Percentiles rank a stretch among this genome's conserved stretches.
These are phyloP conservation scores for Agraylea sexmaculata DNA, from an alignment of 1,140 invertebrate genomes.

Conservation along the genomic window DNA sequence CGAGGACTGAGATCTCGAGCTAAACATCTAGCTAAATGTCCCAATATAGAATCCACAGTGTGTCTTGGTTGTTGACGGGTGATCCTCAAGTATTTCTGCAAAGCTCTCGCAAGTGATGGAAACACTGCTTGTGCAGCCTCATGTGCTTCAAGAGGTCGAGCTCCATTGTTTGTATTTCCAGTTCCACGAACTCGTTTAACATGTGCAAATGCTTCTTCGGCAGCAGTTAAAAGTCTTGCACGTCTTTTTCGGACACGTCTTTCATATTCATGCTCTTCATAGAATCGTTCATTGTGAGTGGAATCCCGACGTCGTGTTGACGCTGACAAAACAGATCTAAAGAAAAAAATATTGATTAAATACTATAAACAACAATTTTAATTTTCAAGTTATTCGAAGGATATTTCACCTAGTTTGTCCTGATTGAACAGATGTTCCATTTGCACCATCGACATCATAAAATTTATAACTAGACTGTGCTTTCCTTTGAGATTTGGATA, in stretches of 20 bases:
- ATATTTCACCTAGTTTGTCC: conserved; percentile 43
- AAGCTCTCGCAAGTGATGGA: conserved; percentile 84
- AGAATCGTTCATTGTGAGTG: conserved; percentile 93
- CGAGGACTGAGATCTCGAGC: conserved; percentile 86
- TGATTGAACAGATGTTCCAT: conserved; percentile 55
- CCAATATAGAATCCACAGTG: conserved; percentile 80
- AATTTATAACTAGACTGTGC: conserved; percentile 81
- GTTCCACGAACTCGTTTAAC: conserved; percentile 64
- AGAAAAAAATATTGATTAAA: conserved; percentile 22
- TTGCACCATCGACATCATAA: conserved; percentile 87
- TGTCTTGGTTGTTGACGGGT: conserved; percentile 92
- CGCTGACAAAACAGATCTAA: conserved; percentile 52
- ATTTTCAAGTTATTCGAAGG: background rate
- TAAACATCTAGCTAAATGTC: conserved; percentile 80
- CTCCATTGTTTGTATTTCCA: conserved; percentile 24
- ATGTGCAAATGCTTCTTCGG: conserved; percentile 95
- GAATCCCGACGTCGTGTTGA: conserved; percentile 66
- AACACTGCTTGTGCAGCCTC: conserved; percentile 97
- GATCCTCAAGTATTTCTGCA: conserved; percentile 93
- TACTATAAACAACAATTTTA: background rate
- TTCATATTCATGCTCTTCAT: conserved; percentile 96
- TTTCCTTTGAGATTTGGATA: conserved; percentile 69
- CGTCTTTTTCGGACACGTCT: conserved; percentile 80
- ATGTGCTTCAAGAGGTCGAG: conserved; percentile 74
- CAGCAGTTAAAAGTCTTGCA: conserved; percentile 79